Conservation (phyloP, 92 coral and sea anemone species). For the Porites rus region DNA sequence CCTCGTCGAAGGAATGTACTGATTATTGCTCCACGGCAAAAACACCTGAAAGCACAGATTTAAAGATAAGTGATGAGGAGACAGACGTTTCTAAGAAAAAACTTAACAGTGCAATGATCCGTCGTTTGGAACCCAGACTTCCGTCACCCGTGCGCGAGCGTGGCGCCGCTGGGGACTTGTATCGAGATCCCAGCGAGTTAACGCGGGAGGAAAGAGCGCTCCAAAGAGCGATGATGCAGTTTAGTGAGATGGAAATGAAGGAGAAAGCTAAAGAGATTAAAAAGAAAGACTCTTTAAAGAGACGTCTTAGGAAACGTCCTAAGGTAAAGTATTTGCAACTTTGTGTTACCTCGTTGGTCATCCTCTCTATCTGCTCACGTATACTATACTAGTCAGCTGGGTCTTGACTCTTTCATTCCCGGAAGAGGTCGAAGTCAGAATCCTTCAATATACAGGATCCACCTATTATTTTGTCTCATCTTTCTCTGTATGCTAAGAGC, state of each 20-base stretch:
- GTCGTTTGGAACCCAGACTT: conserved; percentile 70
- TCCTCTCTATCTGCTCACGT: no score
- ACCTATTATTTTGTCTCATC: no score
- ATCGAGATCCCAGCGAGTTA: conserved; percentile 95
- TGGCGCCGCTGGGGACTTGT: conserved; percentile 74
- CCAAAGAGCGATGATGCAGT: conserved; percentile 95
- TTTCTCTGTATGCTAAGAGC: no score
- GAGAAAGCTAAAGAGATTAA: conserved; percentile 38
- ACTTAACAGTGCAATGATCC: conserved; percentile 44
- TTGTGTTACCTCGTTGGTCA: no score
- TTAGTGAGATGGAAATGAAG: conserved; percentile 94
- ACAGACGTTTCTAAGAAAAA: conserved; percentile 18
- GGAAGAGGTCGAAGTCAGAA: no score
- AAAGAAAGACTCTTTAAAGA: conserved; percentile 35
- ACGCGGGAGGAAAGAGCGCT: conserved; percentile 99
- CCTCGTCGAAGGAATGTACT: background rate
- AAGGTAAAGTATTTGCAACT: conserved; percentile 24
- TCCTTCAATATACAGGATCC: no score
- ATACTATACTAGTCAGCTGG: no score
- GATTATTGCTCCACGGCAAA: background rate
- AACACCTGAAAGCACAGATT: background rate
- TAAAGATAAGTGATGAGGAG: background rate
- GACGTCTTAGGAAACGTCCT: conserved; percentile 39
- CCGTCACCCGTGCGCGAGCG: conserved; percentile 80
- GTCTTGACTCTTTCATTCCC: no score